phyloP scores from a whole-genome alignment of 2,888 invertebrate species.

The Ichneumoninae sp. region DNA sequence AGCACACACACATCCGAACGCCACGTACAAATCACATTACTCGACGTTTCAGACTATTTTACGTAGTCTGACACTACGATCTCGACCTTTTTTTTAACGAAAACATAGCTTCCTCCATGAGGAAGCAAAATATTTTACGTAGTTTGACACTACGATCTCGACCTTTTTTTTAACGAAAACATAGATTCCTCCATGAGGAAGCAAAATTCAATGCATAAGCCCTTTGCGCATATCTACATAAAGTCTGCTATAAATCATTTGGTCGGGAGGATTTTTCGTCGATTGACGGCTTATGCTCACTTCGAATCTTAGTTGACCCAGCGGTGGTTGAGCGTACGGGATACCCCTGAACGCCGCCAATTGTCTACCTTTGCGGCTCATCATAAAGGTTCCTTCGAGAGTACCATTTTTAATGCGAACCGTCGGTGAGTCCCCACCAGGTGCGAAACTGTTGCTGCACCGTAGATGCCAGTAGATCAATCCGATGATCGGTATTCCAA shows the following conservation, averaged over 20 bases:
- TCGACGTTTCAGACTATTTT: too few species aligned
- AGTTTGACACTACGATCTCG: too few species aligned
- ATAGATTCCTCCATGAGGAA: neutral
- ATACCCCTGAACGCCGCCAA: constrained; percentile 87
- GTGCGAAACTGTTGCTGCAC: neutral
- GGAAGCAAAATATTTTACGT: neutral
- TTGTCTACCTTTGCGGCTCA: constrained; percentile 85
- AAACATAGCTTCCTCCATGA: neutral
- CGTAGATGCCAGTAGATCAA: constrained; percentile 8
- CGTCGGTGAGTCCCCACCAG: constrained; percentile 66
- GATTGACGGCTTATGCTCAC: constrained; percentile 77
- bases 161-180: too few species aligned
- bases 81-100: too few species aligned
- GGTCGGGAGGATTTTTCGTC: too few species aligned
- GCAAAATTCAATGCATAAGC: constrained; percentile 82
- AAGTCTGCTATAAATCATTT: constrained; percentile 81
- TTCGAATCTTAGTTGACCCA: constrained; percentile 87
- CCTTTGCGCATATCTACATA: constrained; percentile 58
- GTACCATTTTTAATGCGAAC: constrained; percentile 84
- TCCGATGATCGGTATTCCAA: neutral
- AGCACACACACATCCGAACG: too few species aligned
- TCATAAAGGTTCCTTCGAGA: constrained; percentile 85
- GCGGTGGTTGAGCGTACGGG: constrained; percentile 87
- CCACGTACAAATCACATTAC: too few species aligned
- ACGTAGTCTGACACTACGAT: too few species aligned